phyloP scores from a whole-genome alignment of 2,888 invertebrate species.

The Athalia rosae region DNA sequence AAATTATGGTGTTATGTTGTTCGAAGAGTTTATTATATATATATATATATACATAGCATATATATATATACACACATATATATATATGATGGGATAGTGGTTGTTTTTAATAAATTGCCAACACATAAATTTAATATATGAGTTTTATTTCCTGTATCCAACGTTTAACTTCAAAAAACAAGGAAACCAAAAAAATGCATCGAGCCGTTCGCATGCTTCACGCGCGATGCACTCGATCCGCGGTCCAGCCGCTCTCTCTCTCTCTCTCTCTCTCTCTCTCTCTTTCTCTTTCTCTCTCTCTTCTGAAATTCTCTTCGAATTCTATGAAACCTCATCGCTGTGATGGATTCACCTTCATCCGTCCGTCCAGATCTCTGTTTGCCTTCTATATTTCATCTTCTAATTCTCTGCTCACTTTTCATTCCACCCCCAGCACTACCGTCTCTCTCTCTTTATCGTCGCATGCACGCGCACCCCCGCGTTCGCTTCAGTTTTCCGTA shows the following conservation, averaged over 20 bases:
- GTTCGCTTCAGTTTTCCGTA: constrained; percentile 23
- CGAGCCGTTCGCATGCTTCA: neutral
- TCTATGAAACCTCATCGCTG: neutral
- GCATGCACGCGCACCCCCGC: constrained; percentile 48
- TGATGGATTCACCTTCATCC: no score
- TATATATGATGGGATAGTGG: constrained; percentile 19
- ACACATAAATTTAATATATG: constrained; percentile 34
- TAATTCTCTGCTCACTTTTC: neutral
- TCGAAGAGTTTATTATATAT: constrained; percentile 5
- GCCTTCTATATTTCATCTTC: no score
- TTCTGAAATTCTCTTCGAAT: neutral
- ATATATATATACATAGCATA: neutral
- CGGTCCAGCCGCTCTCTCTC: constrained; percentile 25
- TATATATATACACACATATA: neutral
- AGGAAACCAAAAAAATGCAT: no score
- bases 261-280: neutral
- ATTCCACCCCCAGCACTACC: neutral
- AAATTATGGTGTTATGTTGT: constrained; percentile 38
- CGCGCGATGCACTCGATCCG: constrained; percentile 27
- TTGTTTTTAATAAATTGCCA: constrained; percentile 38
- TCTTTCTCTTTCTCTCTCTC: constrained; percentile 17
- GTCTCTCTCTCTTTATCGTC: constrained; percentile 25
- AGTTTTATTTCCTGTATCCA: constrained; percentile 36
- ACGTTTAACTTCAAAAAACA: neutral
- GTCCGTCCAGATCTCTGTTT: no score